Conservation (phyloP, 2,113 vertebrate species). For the Bettongia penicillata region DNA sequence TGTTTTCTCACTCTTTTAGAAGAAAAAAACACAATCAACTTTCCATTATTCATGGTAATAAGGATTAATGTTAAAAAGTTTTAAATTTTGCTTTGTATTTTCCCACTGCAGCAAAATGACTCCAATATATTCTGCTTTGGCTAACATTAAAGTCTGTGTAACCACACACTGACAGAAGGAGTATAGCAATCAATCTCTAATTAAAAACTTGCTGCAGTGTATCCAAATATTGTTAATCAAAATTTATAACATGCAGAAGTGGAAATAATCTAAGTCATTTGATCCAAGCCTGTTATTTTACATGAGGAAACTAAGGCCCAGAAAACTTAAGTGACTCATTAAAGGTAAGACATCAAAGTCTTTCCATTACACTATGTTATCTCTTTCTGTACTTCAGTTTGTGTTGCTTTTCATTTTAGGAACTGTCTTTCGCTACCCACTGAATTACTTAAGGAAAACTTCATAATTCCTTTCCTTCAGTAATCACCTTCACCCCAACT, state of each 20-base stretch:
- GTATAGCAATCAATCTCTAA: not conserved
- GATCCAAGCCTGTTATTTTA: not conserved
- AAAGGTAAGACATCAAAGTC: not conserved
- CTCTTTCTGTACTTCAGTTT: not conserved
- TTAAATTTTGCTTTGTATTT: not conserved
- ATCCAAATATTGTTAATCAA: not conserved
- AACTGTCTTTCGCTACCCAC: not conserved
- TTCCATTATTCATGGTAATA: not conserved
- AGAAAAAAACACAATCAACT: not conserved
- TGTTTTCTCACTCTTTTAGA: not conserved
- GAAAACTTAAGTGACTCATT: not conserved
- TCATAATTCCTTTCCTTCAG: not conserved
- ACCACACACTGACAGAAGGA: not conserved
- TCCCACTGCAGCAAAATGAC: not conserved
- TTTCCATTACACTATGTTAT: not conserved
- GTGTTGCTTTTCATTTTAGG: not conserved
- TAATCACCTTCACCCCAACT: not conserved
- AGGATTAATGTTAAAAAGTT: not conserved
- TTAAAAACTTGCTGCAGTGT: not conserved
- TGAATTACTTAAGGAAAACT: not conserved
- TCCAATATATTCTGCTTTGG: not conserved
- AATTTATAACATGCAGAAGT: not conserved
- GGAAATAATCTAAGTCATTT: not conserved
- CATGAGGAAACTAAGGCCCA: not conserved
- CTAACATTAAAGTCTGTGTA: not conserved